phyloP scores from a whole-genome alignment of 2,113 vertebrate genomes.

The Centropus unirufus region DNA sequence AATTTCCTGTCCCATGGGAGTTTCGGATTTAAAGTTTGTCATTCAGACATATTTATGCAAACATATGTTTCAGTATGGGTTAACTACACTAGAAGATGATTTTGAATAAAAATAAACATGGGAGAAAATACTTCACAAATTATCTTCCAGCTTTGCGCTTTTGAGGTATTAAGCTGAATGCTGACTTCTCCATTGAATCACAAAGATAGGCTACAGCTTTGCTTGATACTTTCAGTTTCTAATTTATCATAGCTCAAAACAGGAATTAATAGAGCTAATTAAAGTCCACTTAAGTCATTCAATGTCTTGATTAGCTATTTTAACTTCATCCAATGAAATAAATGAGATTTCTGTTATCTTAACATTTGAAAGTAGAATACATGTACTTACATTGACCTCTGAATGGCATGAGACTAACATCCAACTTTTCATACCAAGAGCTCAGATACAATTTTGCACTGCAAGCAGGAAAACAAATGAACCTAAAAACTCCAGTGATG shows the following conservation, averaged over 20 bases:
- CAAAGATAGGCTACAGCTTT: not conserved
- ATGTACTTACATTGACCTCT: not conserved
- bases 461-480: not conserved
- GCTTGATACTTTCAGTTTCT: not conserved
- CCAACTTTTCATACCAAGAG: not conserved
- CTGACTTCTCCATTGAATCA: not conserved
- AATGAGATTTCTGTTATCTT: not conserved
- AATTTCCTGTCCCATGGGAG: not conserved
- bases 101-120: not conserved
- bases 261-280: not conserved
- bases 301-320: not conserved
- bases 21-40: not conserved
- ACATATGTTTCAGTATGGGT: not conserved
- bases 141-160: not conserved
- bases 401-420: not conserved
- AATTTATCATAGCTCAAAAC: not conserved
- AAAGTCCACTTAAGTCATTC: not conserved
- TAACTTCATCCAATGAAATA: not conserved
- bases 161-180: not conserved
- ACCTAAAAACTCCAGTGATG: not conserved
- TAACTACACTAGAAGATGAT: not conserved
- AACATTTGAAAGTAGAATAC: not conserved
- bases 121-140: not conserved
- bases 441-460: not conserved
- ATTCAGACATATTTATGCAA: not conserved